A percentile compares a stretch with the other conserved stretches of the same genome.
phyloP scores from a whole-genome alignment of 1,140 invertebrate genomes.

The Meloidogyne hapla region DNA sequence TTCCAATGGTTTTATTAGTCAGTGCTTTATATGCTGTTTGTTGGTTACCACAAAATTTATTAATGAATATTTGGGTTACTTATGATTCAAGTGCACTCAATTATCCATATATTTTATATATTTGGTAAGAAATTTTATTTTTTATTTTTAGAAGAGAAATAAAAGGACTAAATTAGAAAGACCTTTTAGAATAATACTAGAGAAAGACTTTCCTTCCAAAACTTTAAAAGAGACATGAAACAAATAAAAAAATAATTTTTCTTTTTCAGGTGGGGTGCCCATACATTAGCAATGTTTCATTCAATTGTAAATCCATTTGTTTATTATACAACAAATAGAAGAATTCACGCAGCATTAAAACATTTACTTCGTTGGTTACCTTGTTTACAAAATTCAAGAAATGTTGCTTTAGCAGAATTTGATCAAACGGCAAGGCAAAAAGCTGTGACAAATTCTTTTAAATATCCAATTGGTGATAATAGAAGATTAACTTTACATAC shows the following conservation, averaged over 20 bases:
- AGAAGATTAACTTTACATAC: conserved; percentile 5
- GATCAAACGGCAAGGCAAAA: conserved; percentile 11
- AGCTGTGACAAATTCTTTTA: conserved; percentile 9
- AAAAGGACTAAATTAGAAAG: no score
- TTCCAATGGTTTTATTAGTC: conserved; percentile 61
- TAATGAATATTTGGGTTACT: conserved; percentile 62
- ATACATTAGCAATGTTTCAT: conserved; percentile 61
- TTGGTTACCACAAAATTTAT: conserved; percentile 63
- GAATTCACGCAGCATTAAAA: conserved; percentile 58
- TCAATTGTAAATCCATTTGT: conserved; percentile 62
- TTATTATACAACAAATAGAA: conserved; percentile 56
- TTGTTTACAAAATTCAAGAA: conserved; percentile 25
- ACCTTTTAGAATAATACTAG: no score
- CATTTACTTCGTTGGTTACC: conserved; percentile 56
- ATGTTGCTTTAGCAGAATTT: conserved; percentile 22
- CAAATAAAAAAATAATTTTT: no score
- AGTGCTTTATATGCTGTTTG: conserved; percentile 61
- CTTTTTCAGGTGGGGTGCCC: conserved; percentile 53
- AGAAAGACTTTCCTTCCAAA: no score
- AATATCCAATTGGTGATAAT: background rate
- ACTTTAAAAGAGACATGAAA: no score
- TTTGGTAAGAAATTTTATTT: conserved; percentile 47
- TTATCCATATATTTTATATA: conserved; percentile 60
- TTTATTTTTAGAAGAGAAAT: background rate
- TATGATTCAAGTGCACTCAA: conserved; percentile 56